Conservation (phyloP, 2,797 vertebrate genomes). For the Lithobates pipiens region DNA sequence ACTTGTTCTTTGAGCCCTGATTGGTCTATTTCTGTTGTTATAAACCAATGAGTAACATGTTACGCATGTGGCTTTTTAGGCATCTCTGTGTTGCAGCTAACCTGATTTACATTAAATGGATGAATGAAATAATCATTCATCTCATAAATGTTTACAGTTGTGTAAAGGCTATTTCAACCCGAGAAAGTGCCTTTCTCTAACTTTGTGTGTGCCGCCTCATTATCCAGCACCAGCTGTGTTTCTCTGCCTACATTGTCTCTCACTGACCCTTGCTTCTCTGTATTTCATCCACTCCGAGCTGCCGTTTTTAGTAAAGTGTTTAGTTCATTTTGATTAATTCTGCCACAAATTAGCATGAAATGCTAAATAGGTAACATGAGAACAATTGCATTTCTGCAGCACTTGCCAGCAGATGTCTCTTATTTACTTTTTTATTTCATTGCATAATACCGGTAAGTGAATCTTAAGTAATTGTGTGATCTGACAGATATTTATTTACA, state of each 20-base stretch:
- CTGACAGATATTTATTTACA: slow-evolving; percentile 86
- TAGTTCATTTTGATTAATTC: slow-evolving; percentile 73
- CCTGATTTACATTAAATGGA: slow-evolving; percentile 54
- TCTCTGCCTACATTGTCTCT: slow-evolving; percentile 44
- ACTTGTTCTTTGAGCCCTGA: not conserved
- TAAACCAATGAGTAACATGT: slow-evolving; percentile 39
- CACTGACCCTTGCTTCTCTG: slow-evolving; percentile 53
- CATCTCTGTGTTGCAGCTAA: slow-evolving; percentile 34
- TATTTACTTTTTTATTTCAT: slow-evolving; percentile 84
- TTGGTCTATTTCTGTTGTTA: slow-evolving; percentile 15
- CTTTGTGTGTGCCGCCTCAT: slow-evolving; percentile 41
- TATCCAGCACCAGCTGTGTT: slow-evolving; percentile 48
- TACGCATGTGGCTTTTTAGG: slow-evolving; percentile 26
- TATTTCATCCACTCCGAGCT: slow-evolving; percentile 60
- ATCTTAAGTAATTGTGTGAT: slow-evolving; percentile 80
- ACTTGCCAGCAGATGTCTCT: slow-evolving; percentile 82
- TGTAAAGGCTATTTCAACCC: slow-evolving; percentile 45
- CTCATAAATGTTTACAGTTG: slow-evolving; percentile 54
- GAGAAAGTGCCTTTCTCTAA: slow-evolving; percentile 54
- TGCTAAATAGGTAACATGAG: slow-evolving; percentile 81
- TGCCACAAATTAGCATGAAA: slow-evolving; percentile 73
- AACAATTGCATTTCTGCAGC: slow-evolving; percentile 79
- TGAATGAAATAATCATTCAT: slow-evolving; percentile 59
- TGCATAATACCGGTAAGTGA: slow-evolving; percentile 83
- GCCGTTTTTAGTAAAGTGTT: slow-evolving; percentile 60